Percentiles rank a stretch among this genome's conserved stretches.
phyloP scores from a whole-genome alignment of 2,113 vertebrate species.

The Nycticebus coucang region DNA sequence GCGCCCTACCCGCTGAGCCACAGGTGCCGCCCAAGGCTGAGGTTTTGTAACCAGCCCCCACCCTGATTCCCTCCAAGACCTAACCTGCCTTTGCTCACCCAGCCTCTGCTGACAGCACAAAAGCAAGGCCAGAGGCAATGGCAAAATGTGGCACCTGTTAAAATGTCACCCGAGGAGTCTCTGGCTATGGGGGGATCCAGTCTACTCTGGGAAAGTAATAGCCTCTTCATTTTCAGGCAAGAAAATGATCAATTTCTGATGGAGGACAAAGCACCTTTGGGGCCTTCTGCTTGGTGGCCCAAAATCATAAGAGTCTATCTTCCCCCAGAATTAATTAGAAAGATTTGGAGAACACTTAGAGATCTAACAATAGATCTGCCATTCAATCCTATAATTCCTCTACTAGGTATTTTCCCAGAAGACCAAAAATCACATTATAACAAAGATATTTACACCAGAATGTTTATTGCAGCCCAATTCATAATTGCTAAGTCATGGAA shows the following conservation, averaged over 20 bases:
- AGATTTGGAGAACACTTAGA: neutral
- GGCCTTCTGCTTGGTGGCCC: neutral
- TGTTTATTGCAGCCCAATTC: too few species aligned
- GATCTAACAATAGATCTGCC: too few species aligned
- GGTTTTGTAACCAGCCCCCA: neutral
- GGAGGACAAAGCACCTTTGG: neutral
- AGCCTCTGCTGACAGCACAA: neutral
- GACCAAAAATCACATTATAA: too few species aligned
- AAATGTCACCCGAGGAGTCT: accelerated
- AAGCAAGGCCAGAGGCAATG: neutral
- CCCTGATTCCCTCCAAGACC: neutral
- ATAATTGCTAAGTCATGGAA: too few species aligned
- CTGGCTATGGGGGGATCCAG: neutral
- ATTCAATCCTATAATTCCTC: too few species aligned
- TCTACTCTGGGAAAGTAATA: too few species aligned
- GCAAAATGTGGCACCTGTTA: neutral
- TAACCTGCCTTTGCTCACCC: neutral
- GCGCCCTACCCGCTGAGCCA: too few species aligned
- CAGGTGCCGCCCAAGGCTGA: too few species aligned
- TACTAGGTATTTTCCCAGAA: too few species aligned
- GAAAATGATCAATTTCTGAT: neutral
- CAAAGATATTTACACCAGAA: too few species aligned
- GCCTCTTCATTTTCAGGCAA: neutral
- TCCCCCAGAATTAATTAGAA: neutral
- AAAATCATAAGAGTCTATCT: neutral